A percentile compares a stretch with the other conserved stretches of the same genome.
These are phyloP conservation scores for Enteromius anoplus DNA, from an alignment of 2,797 vertebrate species.

Conservation along the genomic window DNA sequence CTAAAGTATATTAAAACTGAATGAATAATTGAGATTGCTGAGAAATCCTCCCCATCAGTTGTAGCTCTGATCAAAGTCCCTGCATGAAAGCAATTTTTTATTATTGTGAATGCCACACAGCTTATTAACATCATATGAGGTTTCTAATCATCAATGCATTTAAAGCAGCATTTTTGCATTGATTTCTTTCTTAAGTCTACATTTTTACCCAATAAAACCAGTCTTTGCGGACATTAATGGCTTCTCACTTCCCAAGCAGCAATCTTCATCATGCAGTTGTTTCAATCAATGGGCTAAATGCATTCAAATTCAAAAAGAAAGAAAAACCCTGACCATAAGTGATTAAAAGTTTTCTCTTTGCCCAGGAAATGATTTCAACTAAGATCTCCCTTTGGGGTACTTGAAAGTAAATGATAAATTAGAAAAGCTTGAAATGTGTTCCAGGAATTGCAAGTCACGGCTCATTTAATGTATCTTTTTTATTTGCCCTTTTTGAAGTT, in stretches of 20 bases:
- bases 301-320: background rate
- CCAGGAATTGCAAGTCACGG: slow-evolving; percentile 17
- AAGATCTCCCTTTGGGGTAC: background rate
- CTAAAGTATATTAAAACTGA: slow-evolving; percentile 10
- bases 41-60: background rate
- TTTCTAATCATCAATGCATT: background rate
- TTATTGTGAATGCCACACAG: background rate
- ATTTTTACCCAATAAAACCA: background rate
- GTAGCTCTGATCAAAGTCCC: background rate
- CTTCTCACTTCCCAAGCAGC: background rate
- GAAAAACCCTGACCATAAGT: background rate
- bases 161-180: background rate
- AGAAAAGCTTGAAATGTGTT: background rate
- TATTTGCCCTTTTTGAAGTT: background rate
- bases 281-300: background rate
- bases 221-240: background rate
- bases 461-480: background rate
- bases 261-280: slow-evolving; percentile 13
- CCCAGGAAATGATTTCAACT: background rate
- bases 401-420: background rate
- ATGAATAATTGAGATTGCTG: slow-evolving; percentile 1
- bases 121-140: background rate
- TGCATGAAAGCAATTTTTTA: background rate
- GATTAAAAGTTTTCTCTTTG: background rate
- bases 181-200: background rate